A percentile compares a stretch with the other conserved stretches of the same genome.
These are phyloP conservation scores for Aphis craccivora DNA, from an alignment of 1,140 invertebrate species.

Conservation along the genomic window DNA sequence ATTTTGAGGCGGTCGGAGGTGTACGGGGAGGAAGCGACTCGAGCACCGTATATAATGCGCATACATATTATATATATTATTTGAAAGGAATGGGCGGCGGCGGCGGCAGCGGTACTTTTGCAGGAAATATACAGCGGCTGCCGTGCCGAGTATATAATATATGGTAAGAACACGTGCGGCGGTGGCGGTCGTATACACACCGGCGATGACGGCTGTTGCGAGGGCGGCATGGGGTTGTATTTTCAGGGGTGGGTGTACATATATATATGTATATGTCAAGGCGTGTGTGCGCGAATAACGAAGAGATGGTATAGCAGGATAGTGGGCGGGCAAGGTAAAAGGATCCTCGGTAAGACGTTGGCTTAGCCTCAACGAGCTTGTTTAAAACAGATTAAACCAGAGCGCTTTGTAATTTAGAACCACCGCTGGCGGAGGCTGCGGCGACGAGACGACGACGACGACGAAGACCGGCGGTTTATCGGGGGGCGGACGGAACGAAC, in stretches of 20 bases:
- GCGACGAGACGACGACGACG: background rate
- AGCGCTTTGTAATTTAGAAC: slow-evolving; percentile 56
- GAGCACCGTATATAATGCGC: background rate
- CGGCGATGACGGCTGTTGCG: background rate
- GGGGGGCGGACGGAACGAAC: background rate
- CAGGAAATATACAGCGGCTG: slow-evolving; percentile 25
- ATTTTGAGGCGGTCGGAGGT: background rate
- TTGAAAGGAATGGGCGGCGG: background rate
- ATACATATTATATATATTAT: background rate
- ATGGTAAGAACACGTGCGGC: slow-evolving; percentile 48
- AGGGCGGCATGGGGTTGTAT: background rate
- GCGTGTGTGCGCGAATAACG: background rate
- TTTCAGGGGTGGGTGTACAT: background rate
- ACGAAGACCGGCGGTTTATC: background rate
- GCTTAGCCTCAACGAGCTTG: slow-evolving; percentile 53
- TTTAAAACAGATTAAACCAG: slow-evolving; percentile 56
- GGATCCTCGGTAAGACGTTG: slow-evolving; percentile 54
- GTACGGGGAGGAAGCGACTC: background rate
- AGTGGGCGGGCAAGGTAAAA: slow-evolving; percentile 44
- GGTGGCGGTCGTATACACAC: background rate
- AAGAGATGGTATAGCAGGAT: background rate
- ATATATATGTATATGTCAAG: background rate
- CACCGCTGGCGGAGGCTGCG: background rate
- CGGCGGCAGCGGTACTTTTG: slow-evolving; percentile 28
- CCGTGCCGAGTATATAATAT: slow-evolving; percentile 19